Conservation (phyloP, 2,888 invertebrate species). For the Sepiola atlantica region DNA sequence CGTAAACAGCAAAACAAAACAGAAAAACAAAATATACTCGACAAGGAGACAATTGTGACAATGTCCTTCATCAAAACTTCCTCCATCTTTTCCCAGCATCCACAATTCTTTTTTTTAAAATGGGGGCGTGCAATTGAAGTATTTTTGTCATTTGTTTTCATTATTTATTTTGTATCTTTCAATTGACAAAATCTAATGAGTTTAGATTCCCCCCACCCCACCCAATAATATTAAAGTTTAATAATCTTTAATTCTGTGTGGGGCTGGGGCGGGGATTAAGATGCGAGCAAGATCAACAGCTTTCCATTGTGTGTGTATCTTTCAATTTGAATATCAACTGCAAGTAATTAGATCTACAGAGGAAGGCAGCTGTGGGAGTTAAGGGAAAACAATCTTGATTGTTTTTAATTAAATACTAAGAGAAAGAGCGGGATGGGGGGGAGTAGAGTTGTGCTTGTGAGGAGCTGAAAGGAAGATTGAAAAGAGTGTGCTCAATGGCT, state of each 20-base stretch:
- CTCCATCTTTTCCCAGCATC: neutral
- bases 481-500: neutral
- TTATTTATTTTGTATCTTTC: neutral
- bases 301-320: neutral
- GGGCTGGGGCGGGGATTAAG: neutral
- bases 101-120: neutral
- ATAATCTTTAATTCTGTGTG: neutral
- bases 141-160: neutral
- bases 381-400: neutral
- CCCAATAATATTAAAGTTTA: neutral
- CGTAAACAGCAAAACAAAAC: no score
- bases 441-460: neutral
- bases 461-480: neutral
- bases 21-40: neutral
- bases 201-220: neutral
- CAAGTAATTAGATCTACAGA: neutral
- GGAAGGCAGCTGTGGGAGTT: neutral
- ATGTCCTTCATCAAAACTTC: neutral
- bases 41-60: neutral
- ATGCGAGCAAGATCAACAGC: neutral
- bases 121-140: neutral
- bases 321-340: constrained; percentile 19
- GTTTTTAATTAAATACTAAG: neutral
- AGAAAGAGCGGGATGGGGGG: neutral
- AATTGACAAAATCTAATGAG: constrained; percentile 19